phyloP scores from a whole-genome alignment of 2,113 vertebrate genomes.

The Malaclemys terrapin region DNA sequence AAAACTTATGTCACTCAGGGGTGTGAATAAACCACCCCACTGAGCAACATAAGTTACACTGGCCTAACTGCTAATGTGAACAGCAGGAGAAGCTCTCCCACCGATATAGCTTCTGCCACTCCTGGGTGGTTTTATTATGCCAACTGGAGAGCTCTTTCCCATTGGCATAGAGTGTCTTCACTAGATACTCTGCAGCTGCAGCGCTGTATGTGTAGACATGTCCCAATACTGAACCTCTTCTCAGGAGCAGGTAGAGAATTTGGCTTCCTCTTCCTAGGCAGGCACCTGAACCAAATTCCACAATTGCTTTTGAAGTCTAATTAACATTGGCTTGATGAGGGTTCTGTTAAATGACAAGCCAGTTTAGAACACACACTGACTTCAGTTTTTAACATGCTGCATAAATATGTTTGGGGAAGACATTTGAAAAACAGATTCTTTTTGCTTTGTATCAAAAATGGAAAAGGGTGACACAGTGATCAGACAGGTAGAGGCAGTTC shows the following conservation, averaged over 20 bases:
- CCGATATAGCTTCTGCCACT: too few relatives aligned
- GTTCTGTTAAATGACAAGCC: not conserved
- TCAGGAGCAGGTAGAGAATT: not conserved
- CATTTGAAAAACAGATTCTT: slow-evolving; percentile 29
- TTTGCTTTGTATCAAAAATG: slow-evolving; percentile 57
- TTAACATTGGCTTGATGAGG: slow-evolving; percentile 38
- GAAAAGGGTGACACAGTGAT: not conserved
- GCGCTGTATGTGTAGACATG: too few relatives aligned
- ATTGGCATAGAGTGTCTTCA: too few relatives aligned
- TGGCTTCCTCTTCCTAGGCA: slow-evolving; percentile 28
- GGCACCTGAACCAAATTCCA: slow-evolving; percentile 22
- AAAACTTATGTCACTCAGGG: too few relatives aligned
- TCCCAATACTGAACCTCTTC: not conserved
- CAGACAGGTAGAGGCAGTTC: slow-evolving; percentile 45
- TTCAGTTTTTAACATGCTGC: slow-evolving; percentile 31
- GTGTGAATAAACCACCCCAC: too few relatives aligned
- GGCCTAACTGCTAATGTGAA: too few relatives aligned
- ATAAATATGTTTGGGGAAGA: slow-evolving; percentile 27
- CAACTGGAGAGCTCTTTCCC: too few relatives aligned
- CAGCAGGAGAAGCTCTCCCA: not conserved
- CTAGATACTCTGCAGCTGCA: too few relatives aligned
- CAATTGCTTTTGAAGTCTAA: slow-evolving; percentile 53
- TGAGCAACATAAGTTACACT: too few relatives aligned
- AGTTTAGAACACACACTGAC: slow-evolving; percentile 18
- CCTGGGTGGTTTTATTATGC: too few relatives aligned